Evolutionary conservation across 2,888 invertebrate genomes (phyloP).

Genomic region (Pyralis farinalis): DNA sequence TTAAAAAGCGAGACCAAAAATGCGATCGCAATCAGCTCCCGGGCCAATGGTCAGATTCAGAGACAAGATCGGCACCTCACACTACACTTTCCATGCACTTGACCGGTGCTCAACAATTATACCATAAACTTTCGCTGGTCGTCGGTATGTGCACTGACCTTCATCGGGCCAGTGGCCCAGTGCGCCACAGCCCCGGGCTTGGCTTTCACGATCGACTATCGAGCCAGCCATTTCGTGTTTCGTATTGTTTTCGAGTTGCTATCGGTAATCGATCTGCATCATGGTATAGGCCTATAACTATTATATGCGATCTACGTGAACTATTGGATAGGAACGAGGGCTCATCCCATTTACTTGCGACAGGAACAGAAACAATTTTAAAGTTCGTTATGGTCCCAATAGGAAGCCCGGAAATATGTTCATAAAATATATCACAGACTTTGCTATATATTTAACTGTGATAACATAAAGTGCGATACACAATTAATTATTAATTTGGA

Average conservation of each 20-base stretch:
- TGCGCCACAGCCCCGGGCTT: constrained; percentile 50
- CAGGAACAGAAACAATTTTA: no score
- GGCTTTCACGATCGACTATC: constrained; percentile 49
- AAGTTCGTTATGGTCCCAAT: no score
- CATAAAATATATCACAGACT: no score
- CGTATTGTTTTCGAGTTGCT: constrained; percentile 4
- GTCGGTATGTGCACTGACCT: constrained; percentile 49
- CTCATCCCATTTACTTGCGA: no score
- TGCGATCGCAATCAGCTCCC: background rate
- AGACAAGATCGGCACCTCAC: background rate
- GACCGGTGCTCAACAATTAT: constrained; percentile 52
- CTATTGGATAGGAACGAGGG: no score
- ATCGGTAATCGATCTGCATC: background rate
- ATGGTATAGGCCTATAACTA: no score
- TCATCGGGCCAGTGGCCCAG: constrained; percentile 34
- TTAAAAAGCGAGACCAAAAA: background rate
- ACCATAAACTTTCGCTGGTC: constrained; percentile 64
- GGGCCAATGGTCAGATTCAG: background rate
- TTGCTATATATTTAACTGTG: no score
- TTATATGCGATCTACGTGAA: no score
- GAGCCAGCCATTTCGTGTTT: constrained; percentile 6
- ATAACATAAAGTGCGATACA: no score
- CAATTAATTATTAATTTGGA: no score
- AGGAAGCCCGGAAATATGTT: no score
- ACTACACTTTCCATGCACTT: constrained; percentile 53